These are phyloP conservation scores for Andrena bucephala DNA, from an alignment of 2,888 invertebrate genomes.

Conservation along the genomic window DNA sequence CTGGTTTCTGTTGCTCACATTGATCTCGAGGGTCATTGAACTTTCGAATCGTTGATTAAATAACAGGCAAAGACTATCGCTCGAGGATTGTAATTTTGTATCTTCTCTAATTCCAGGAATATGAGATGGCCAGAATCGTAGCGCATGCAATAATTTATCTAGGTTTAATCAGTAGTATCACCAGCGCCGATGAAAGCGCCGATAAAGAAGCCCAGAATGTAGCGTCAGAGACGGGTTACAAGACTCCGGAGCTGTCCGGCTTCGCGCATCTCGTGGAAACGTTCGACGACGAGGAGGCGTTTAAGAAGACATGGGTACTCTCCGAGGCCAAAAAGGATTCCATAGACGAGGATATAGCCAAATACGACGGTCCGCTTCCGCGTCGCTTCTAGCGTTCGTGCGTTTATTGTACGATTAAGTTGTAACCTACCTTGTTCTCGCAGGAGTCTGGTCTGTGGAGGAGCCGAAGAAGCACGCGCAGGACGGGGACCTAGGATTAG, in stretches of 20 bases:
- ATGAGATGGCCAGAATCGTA: conserved; percentile 77
- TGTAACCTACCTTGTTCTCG: background rate
- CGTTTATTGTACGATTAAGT: too few relatives aligned
- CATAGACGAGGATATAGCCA: conserved; percentile 94
- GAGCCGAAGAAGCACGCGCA: conserved; percentile 91
- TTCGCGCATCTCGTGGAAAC: conserved; percentile 92
- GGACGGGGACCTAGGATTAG: conserved; percentile 94
- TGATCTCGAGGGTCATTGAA: too few relatives aligned
- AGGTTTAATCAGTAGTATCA: conserved; percentile 56
- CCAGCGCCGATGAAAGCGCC: conserved; percentile 69
- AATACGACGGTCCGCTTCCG: conserved; percentile 92
- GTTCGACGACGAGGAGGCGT: conserved; percentile 92
- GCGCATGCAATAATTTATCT: conserved; percentile 65
- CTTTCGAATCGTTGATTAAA: too few relatives aligned
- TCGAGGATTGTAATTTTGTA: background rate
- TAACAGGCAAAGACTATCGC: too few relatives aligned
- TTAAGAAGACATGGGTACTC: conserved; percentile 93
- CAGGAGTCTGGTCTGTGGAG: conserved; percentile 90
- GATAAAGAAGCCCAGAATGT: conserved; percentile 62
- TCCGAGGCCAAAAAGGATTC: conserved; percentile 97
- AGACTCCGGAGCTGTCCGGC: conserved; percentile 89
- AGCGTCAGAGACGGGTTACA: conserved; percentile 85
- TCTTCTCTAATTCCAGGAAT: conserved; percentile 62
- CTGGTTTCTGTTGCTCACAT: too few relatives aligned
- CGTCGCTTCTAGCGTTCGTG: background rate